Percentiles rank a stretch among this genome's conserved stretches.
Evolutionary conservation across 2,888 invertebrate species (phyloP).

Genomic region (Leucoma salicis): DNA sequence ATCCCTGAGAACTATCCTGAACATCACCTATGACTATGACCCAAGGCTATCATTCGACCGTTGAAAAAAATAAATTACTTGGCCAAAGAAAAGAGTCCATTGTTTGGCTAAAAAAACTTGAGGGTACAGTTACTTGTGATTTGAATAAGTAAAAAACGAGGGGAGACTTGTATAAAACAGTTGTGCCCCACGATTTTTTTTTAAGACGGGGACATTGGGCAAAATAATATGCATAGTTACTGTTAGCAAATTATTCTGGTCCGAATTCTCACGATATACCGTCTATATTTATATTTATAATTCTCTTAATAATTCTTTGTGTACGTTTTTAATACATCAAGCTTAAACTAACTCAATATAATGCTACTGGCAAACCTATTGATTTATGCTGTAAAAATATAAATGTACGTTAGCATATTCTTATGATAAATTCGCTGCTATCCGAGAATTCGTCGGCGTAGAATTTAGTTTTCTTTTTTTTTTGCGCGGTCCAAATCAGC

Average conservation of each 20-base stretch:
- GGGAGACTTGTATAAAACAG: slow-evolving; percentile 66
- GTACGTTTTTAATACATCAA: too few species aligned
- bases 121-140: slow-evolving; percentile 68
- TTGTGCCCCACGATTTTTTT: slow-evolving; percentile 60
- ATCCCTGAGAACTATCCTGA: slow-evolving; percentile 66
- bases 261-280: slow-evolving; percentile 65
- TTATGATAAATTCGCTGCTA: too few species aligned
- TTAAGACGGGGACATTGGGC: slow-evolving; percentile 60
- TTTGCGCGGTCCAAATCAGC: too few species aligned
- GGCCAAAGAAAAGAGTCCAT: slow-evolving; percentile 62
- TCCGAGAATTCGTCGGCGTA: too few species aligned
- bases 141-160: slow-evolving; percentile 72
- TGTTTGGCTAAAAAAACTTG: slow-evolving; percentile 71
- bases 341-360: too few species aligned
- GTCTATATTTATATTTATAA: slow-evolving; percentile 23
- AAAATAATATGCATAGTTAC: slow-evolving; percentile 61
- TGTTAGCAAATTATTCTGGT: slow-evolving; percentile 65
- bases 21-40: slow-evolving; percentile 80
- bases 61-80: slow-evolving; percentile 68
- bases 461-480: too few species aligned
- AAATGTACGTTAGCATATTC: too few species aligned
- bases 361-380: too few species aligned
- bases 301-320: not conserved
- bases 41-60: slow-evolving; percentile 70
- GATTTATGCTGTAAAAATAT: too few species aligned